phyloP scores from a whole-genome alignment of 2,797 vertebrate species.

The Tokudaia muenninki region DNA sequence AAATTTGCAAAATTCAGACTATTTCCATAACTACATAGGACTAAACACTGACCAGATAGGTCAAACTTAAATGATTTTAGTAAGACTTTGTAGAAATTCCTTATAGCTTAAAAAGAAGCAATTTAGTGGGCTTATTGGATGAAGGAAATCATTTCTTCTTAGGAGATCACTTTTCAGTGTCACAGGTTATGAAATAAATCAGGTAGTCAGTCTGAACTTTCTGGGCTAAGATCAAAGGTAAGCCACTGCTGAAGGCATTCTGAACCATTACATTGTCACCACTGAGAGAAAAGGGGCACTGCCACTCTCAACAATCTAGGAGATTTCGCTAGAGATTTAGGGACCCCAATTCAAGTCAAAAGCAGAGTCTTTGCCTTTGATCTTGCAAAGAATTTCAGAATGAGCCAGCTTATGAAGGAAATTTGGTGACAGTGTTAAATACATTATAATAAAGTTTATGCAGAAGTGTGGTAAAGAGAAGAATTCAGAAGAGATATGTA shows the following conservation, averaged over 20 bases:
- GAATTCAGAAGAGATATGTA: not conserved
- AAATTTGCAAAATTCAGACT: constrained; percentile 10
- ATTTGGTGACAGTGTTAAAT: not conserved
- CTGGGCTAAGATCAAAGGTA: not conserved
- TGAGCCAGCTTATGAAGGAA: not conserved
- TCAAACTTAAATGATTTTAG: not conserved
- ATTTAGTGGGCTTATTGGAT: not conserved
- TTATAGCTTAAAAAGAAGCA: not conserved
- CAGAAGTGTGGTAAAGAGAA: not conserved
- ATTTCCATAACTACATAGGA: not conserved
- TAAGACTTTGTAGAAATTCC: not conserved
- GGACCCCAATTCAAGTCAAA: not conserved
- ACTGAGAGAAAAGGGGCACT: not conserved
- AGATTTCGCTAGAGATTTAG: not conserved
- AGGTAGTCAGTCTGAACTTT: not conserved
- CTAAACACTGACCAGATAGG: not conserved
- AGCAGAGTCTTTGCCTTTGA: not conserved
- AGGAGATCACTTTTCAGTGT: not conserved
- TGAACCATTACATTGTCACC: not conserved
- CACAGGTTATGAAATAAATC: not conserved
- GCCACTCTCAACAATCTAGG: not conserved
- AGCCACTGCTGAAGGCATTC: not conserved
- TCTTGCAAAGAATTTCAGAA: not conserved
- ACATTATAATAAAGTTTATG: not conserved
- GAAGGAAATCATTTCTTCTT: not conserved